Evolutionary conservation across 1,140 invertebrate species (phyloP).

Genomic region (Pentalonia nigronervosa): DNA sequence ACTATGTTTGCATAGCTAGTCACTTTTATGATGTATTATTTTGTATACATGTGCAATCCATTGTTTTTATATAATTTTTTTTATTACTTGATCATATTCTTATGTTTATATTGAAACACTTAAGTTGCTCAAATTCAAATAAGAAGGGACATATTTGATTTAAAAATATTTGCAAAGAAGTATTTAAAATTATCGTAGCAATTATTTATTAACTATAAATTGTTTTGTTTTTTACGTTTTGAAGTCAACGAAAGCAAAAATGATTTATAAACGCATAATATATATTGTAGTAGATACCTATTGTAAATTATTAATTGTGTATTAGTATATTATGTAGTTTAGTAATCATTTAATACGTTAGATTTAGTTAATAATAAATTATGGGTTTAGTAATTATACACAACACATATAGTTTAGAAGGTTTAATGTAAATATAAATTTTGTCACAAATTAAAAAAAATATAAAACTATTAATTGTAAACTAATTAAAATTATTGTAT

Average conservation of each 20-base stretch:
- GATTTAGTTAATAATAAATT: conserved; percentile 5
- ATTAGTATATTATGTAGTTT: conserved; percentile 14
- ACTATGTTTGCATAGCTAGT: conserved; percentile 49
- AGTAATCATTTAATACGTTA: not conserved
- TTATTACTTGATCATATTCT: not conserved
- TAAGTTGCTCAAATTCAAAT: conserved; percentile 38
- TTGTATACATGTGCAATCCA: not conserved
- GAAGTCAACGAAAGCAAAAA: not conserved
- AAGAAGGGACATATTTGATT: not conserved
- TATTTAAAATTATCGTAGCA: not conserved
- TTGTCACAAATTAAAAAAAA: not conserved
- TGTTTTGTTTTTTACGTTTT: not conserved
- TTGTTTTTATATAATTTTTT: conserved; percentile 45
- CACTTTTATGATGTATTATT: conserved; percentile 53
- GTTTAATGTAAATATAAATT: not conserved
- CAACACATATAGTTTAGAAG: not conserved
- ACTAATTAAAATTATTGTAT: conserved; percentile 8
- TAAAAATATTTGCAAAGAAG: not conserved
- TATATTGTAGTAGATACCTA: not conserved
- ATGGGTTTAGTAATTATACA: conserved; percentile 13
- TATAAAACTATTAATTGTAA: not conserved
- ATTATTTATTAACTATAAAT: conserved; percentile 38
- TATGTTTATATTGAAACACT: conserved; percentile 22
- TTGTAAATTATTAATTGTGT: conserved; percentile 3
- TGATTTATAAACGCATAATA: not conserved